Conservation (phyloP, 2,888 invertebrate genomes). For the Drosophila helvetica region DNA sequence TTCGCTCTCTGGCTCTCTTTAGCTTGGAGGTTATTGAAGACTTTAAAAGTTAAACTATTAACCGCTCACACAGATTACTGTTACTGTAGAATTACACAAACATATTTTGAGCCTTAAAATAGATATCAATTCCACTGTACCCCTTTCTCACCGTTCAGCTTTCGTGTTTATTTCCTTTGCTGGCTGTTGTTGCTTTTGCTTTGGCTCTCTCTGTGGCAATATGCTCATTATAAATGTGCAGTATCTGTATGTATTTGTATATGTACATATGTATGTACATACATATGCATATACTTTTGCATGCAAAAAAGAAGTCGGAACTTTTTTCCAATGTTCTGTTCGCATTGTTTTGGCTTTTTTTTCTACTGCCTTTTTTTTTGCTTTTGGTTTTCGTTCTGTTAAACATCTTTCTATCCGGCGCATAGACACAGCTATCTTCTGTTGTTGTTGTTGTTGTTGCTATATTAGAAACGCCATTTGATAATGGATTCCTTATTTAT, state of each 20-base stretch:
- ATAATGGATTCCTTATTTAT: constrained; percentile 71
- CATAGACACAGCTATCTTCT: constrained; percentile 29
- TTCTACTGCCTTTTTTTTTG: constrained; percentile 8
- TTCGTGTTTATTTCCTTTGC: constrained; percentile 34
- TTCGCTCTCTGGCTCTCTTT: no score
- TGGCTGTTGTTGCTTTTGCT: constrained; percentile 33
- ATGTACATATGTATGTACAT: neutral
- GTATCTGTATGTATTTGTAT: constrained; percentile 17
- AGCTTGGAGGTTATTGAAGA: no score
- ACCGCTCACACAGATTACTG: no score
- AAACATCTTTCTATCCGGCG: constrained; percentile 15
- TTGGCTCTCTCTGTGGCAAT: constrained; percentile 51
- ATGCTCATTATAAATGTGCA: constrained; percentile 73
- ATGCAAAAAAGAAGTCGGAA: constrained; percentile 49
- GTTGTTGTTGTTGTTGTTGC: constrained; percentile 23
- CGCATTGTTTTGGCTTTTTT: constrained; percentile 39
- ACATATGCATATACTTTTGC: constrained; percentile 24
- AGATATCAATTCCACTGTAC: constrained; percentile 22
- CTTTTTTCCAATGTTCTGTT: constrained; percentile 40
- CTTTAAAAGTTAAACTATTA: no score
- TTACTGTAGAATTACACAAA: no score
- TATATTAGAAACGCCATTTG: constrained; percentile 67
- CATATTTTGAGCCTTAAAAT: neutral
- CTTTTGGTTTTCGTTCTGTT: constrained; percentile 41
- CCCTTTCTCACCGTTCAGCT: neutral